Percentiles rank a stretch among this genome's conserved stretches.
Conservation (phyloP, 2,797 vertebrate species). For the Rhabdomys pumilio region DNA sequence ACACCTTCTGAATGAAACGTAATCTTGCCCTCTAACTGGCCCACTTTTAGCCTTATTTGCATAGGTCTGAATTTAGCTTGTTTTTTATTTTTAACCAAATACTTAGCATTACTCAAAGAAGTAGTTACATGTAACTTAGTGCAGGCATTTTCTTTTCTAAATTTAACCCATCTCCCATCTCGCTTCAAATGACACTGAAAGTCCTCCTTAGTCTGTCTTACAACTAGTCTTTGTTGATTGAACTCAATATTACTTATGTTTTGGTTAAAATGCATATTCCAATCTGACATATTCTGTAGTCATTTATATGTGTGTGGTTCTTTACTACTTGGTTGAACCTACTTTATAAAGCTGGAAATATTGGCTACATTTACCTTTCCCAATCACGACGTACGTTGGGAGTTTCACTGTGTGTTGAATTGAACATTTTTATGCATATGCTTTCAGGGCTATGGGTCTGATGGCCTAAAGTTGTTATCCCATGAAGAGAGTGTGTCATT, state of each 20-base stretch:
- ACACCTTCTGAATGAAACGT: background rate
- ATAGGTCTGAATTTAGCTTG: background rate
- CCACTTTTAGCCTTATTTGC: conserved; percentile 9
- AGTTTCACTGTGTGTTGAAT: conserved; percentile 40
- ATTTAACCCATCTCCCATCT: conserved; percentile 37
- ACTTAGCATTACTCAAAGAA: background rate
- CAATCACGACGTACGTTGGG: background rate
- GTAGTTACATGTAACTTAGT: background rate
- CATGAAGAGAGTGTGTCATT: conserved; percentile 97
- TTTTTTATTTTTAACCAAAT: conserved; percentile 31
- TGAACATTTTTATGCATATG: conserved; percentile 67
- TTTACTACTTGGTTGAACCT: background rate
- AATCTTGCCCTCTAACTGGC: background rate
- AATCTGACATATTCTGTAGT: conserved; percentile 1
- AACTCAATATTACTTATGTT: conserved; percentile 42
- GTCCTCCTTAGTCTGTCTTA: background rate
- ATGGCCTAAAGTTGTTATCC: conserved; percentile 96
- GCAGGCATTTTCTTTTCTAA: background rate
- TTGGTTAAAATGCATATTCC: conserved; percentile 37
- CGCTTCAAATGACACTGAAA: conserved; percentile 25
- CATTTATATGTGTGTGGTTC: conserved; percentile 26
- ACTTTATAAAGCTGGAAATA: conserved; percentile 51
- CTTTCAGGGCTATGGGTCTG: conserved; percentile 95
- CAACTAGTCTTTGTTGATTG: conserved; percentile 42
- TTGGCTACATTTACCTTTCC: conserved; percentile 62